A percentile compares a stretch with the other conserved stretches of the same genome.
Evolutionary conservation across 2,888 invertebrate species (phyloP).

Genomic region (Buathra laborator): DNA sequence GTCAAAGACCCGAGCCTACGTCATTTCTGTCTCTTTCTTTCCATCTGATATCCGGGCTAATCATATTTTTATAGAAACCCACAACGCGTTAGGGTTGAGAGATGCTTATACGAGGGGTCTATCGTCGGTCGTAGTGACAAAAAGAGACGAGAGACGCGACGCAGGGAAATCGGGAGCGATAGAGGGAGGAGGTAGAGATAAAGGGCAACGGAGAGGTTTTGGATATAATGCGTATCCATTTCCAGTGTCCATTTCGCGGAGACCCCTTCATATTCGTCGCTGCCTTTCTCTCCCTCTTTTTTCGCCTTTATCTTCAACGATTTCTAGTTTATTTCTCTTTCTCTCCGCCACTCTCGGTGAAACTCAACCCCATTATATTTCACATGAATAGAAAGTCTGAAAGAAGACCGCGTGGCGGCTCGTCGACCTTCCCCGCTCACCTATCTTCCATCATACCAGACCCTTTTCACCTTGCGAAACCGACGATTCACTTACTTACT

Average conservation of each 20-base stretch:
- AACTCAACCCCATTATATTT: constrained; percentile 69
- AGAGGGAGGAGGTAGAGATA: neutral
- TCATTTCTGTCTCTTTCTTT: constrained; percentile 2
- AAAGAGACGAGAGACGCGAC: constrained; percentile 11
- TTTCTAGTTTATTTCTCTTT: constrained; percentile 18
- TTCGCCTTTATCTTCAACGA: constrained; percentile 6
- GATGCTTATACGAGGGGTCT: neutral
- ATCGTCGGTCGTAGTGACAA: neutral
- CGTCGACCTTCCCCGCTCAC: constrained; percentile 43
- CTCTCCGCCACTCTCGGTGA: constrained; percentile 57
- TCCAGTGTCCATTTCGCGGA: constrained; percentile 70
- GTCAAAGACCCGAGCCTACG: constrained; percentile 4
- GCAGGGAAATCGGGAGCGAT: neutral
- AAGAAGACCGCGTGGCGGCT: constrained; percentile 56
- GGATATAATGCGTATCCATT: constrained; percentile 69
- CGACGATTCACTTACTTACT: constrained; percentile 59
- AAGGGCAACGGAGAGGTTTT: constrained; percentile 8
- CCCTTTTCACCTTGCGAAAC: constrained; percentile 62
- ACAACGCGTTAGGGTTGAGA: neutral
- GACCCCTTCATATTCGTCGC: neutral
- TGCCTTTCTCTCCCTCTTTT: neutral
- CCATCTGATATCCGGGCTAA: constrained; percentile 13
- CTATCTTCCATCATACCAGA: constrained; percentile 56
- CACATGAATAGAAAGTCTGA: constrained; percentile 66
- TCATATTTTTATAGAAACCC: constrained; percentile 13